Conservation (phyloP, 2,888 invertebrate genomes). For the Lasioglossum marginatum region DNA sequence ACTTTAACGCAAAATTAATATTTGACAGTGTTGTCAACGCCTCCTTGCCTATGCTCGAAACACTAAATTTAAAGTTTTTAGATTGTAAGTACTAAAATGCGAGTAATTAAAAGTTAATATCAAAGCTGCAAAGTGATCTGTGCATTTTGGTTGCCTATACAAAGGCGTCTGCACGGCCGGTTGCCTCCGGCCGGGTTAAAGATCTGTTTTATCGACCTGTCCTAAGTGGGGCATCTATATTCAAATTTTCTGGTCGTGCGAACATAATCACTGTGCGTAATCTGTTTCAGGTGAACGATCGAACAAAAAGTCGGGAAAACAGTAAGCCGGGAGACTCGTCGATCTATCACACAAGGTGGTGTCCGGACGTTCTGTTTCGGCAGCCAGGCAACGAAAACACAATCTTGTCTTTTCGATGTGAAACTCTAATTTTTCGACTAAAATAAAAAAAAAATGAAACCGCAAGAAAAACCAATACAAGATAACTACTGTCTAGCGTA, state of each 20-base stretch:
- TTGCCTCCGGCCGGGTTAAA: not conserved
- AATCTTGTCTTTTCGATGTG: slow-evolving; percentile 62
- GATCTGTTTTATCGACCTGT: not conserved
- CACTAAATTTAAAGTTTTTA: no score
- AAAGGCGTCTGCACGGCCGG: not conserved
- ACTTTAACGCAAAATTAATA: no score
- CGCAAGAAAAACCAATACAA: not conserved
- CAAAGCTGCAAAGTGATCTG: not conserved
- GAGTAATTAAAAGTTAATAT: not conserved
- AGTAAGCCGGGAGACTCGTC: slow-evolving; percentile 72
- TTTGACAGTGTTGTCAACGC: no score
- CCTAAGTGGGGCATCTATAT: not conserved
- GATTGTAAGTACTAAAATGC: no score
- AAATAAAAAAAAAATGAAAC: not conserved
- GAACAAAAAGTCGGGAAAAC: slow-evolving; percentile 82
- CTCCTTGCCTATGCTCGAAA: no score
- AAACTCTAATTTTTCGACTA: slow-evolving; percentile 43
- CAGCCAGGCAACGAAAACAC: slow-evolving; percentile 72
- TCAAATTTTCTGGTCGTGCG: not conserved
- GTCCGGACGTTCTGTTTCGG: slow-evolving; percentile 52
- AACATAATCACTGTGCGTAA: not conserved
- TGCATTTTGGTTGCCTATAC: not conserved
- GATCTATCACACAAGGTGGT: slow-evolving; percentile 45
- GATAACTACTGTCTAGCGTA: slow-evolving; percentile 33
- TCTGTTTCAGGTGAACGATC: slow-evolving; percentile 80